Base-by-base conservation (phyloP, 2,797 vertebrate species). In the Tiaroga cobitis region DNA sequence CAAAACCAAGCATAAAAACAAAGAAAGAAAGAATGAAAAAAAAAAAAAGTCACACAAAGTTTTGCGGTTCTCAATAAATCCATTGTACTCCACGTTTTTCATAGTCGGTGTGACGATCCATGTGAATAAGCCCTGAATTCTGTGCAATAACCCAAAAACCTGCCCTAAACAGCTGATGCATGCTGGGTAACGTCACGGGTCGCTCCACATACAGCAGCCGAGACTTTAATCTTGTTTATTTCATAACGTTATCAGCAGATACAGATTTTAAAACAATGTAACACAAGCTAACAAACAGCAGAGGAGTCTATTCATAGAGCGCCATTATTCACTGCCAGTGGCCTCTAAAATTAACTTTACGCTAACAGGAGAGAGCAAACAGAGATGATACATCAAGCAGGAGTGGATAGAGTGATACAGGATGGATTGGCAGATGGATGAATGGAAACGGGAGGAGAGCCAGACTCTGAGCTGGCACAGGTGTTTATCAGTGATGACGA, bases 401-500 rank as follows among this genome's bases (percentile, higher is more conserved):
- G 56, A 85, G 83, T 39, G 81, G 74, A 86, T 79, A 65, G 83
- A 87, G 82, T 61, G 68, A 82, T 73, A 80, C 65, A 74, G 83
- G 63, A 85, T 70, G 74, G 73, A 86, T 82, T 82, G 74, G 80
- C 85, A 85, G 77, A 85, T 85, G 83, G 77, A 85, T 80, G 83
- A 80, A 85, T 85, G 77, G 51, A 72, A 68, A 75, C 67, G 29
- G 59, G 63, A 83, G 72, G 67, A 72, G 63, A 82, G 82, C 75
- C 82, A 84, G 72, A 87, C 79, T 80, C 29, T 85, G 83, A 80
- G 83, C 83, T 85, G 77, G 78, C 79, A 84, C 73, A 84, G 72
- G 86, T 87, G 86, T 85, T 82, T 87, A 84, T 87, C 86, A 85
- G 83, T 9, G 83, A 84, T 85, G 86, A 82, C 34, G 59, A 88